These are phyloP conservation scores for Lepidocyrtoides sp. DNA, from an alignment of 2,888 invertebrate genomes.

Conservation along the genomic window DNA sequence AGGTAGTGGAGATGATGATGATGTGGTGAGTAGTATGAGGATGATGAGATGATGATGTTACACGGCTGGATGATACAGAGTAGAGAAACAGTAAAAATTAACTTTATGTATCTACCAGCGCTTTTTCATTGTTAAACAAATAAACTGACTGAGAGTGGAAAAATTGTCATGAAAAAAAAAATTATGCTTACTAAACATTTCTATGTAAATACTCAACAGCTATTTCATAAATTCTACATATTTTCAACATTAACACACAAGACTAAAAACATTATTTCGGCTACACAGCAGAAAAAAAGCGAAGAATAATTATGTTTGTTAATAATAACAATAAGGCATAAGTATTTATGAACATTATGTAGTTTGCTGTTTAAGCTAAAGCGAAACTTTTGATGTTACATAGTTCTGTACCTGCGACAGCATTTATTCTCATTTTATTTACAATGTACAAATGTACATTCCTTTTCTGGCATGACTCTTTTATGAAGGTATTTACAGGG, in stretches of 20 bases:
- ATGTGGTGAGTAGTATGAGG: neutral
- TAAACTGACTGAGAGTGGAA: conserved; percentile 46
- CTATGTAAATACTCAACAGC: conserved; percentile 13
- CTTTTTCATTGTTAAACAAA: conserved; percentile 74
- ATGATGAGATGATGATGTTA: neutral
- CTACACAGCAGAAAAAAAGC: conserved; percentile 28
- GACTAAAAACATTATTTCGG: conserved; percentile 11
- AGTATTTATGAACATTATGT: conserved; percentile 29
- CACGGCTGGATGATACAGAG: conserved; percentile 8
- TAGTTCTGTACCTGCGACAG: no score
- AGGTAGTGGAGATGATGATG: neutral
- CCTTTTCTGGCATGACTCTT: neutral
- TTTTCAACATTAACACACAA: conserved; percentile 26
- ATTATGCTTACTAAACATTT: conserved; percentile 8
- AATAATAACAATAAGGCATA: conserved; percentile 36
- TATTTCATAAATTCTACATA: neutral
- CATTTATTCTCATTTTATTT: neutral
- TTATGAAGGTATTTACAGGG: conserved; percentile 18
- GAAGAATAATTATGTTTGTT: conserved; percentile 30
- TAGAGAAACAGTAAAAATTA: conserved; percentile 45
- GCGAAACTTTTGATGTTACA: neutral
- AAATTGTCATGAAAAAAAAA: conserved; percentile 7
- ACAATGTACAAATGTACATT: no score
- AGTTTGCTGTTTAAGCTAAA: conserved; percentile 24
- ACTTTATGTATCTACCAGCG: conserved; percentile 19